phyloP scores from a whole-genome alignment of 2,113 vertebrate genomes.

The Ciconia maguari region DNA sequence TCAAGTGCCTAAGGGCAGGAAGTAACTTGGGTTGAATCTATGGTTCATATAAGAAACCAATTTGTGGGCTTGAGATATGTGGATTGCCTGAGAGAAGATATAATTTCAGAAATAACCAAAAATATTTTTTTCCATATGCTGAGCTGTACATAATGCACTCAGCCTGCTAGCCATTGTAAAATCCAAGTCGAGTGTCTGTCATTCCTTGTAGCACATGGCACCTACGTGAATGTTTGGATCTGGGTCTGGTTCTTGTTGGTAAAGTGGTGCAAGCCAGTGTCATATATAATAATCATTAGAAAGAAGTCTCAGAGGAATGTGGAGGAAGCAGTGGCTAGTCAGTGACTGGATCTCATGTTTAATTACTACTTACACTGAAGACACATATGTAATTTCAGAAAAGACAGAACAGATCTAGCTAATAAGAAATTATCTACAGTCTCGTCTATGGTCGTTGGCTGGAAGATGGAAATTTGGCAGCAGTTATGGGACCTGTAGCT shows the following conservation, averaged over 20 bases:
- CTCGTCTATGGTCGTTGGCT: background rate
- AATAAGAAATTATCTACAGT: background rate
- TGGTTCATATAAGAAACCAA: background rate
- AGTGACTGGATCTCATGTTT: background rate
- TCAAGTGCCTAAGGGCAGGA: conserved; percentile 30
- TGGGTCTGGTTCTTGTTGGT: background rate
- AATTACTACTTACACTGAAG: background rate
- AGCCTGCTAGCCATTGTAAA: background rate
- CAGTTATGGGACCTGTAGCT: background rate
- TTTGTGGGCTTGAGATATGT: background rate
- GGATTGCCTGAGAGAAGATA: background rate
- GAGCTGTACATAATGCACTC: background rate
- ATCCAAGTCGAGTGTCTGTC: background rate
- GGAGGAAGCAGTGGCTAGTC: background rate
- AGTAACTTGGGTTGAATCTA: background rate
- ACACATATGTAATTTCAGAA: background rate
- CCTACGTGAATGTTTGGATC: background rate
- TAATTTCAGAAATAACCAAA: background rate
- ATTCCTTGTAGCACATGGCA: background rate
- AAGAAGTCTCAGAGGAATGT: background rate
- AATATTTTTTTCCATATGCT: background rate
- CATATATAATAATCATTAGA: background rate
- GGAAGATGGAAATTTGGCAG: background rate
- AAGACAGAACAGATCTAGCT: background rate
- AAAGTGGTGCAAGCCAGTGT: background rate